Conservation (phyloP, 2,888 invertebrate species). For the Xylota sylvarum region DNA sequence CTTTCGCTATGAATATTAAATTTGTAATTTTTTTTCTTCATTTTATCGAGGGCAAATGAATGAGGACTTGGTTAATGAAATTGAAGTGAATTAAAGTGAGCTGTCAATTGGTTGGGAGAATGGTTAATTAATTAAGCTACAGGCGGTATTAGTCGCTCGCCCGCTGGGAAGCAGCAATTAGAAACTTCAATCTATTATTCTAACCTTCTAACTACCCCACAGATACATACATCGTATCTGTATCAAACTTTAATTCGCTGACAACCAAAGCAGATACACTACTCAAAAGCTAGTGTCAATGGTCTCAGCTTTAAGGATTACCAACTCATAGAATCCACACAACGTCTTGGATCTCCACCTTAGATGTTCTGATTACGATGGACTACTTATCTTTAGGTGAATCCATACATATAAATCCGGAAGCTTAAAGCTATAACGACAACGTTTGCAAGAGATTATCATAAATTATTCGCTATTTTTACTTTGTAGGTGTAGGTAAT, state of each 20-base stretch:
- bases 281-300: background rate
- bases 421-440: background rate
- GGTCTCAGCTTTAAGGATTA: background rate
- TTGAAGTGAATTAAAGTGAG: slow-evolving; percentile 29
- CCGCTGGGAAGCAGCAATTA: background rate
- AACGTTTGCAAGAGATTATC: background rate
- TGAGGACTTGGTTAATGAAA: slow-evolving; percentile 17
- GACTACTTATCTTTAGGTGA: background rate
- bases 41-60: slow-evolving; percentile 8
- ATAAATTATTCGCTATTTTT: slow-evolving; percentile 1
- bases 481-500: background rate
- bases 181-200: too few species aligned
- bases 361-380: background rate
- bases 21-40: slow-evolving; percentile 13
- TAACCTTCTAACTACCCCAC: too few species aligned
- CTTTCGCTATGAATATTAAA: slow-evolving; percentile 61
- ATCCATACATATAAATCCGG: background rate
- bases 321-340: background rate
- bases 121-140: slow-evolving; percentile 5
- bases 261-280: background rate
- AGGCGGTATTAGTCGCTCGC: background rate
- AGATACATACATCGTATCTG: background rate
- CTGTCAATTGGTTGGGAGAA: background rate
- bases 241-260: background rate
- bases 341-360: background rate